Percentiles rank a stretch among this genome's conserved stretches.
These are phyloP conservation scores for Heteromormyrus szaboi DNA, from an alignment of 2,797 vertebrate species.

Conservation along the genomic window DNA sequence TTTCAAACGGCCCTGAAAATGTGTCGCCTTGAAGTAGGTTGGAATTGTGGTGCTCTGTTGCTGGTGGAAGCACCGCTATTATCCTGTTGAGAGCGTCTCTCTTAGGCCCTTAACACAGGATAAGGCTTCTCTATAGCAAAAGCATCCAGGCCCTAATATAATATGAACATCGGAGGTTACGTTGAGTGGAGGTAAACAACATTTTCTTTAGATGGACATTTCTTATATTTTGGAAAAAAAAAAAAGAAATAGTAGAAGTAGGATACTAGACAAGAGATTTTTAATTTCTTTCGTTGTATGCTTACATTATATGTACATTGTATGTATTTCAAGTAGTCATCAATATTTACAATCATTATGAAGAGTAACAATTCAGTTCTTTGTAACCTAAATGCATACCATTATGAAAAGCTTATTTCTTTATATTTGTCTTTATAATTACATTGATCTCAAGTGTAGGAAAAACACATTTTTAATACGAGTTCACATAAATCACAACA, in stretches of 20 bases:
- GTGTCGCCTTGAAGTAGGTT: neutral
- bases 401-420: neutral
- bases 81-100: neutral
- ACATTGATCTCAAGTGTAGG: neutral
- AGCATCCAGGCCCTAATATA: neutral
- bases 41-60: neutral
- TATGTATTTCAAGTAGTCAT: neutral
- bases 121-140: neutral
- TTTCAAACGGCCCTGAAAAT: neutral
- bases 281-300: neutral
- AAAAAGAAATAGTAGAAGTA: neutral
- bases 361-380: neutral
- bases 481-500: neutral
- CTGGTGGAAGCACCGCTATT: neutral
- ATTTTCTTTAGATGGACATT: neutral
- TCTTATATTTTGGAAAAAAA: neutral
- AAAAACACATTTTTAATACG: neutral
- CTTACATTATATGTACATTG: neutral
- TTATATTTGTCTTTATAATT: neutral
- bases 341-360: neutral
- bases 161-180: neutral
- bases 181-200: neutral
- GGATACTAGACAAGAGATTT: neutral
- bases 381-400: neutral
- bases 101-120: neutral